phyloP scores from a whole-genome alignment of 2,113 vertebrate genomes.

The Menidia beryllina region DNA sequence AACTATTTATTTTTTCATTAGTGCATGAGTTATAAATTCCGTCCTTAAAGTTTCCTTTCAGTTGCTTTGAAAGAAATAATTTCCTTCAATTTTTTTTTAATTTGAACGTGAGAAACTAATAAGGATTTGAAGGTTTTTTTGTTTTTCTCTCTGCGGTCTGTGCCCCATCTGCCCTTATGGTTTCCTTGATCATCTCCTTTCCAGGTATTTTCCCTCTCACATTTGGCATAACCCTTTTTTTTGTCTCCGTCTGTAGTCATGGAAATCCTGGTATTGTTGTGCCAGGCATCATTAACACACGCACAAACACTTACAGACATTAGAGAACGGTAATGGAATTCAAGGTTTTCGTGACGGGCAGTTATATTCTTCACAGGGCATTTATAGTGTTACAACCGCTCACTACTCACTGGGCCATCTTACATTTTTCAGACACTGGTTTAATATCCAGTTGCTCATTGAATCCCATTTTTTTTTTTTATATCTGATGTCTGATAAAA shows the following conservation, averaged over 20 bases:
- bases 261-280: constrained; percentile 62
- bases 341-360: constrained; percentile 40
- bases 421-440: constrained; percentile 29
- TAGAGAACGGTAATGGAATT: constrained; percentile 71
- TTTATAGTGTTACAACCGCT: constrained; percentile 51
- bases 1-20: not conserved
- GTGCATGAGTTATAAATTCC: too few species aligned
- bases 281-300: constrained; percentile 61
- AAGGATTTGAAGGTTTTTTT: not conserved
- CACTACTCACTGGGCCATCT: constrained; percentile 45
- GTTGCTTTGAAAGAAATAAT: not conserved
- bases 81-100: not conserved
- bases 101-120: not conserved
- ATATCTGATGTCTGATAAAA: constrained; percentile 46
- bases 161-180: not conserved
- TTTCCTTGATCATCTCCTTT: constrained; percentile 6
- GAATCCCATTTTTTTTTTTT: constrained; percentile 30
- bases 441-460: constrained; percentile 41
- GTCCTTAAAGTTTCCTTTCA: not conserved
- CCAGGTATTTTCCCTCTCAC: constrained; percentile 53
- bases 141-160: not conserved
- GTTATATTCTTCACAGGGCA: constrained; percentile 53
- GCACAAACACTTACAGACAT: constrained; percentile 57
- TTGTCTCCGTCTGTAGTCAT: constrained; percentile 49
- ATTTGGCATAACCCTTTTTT: constrained; percentile 31